Evolutionary conservation across 2,888 invertebrate species (phyloP).

Genomic region (Epinotia demarniana): DNA sequence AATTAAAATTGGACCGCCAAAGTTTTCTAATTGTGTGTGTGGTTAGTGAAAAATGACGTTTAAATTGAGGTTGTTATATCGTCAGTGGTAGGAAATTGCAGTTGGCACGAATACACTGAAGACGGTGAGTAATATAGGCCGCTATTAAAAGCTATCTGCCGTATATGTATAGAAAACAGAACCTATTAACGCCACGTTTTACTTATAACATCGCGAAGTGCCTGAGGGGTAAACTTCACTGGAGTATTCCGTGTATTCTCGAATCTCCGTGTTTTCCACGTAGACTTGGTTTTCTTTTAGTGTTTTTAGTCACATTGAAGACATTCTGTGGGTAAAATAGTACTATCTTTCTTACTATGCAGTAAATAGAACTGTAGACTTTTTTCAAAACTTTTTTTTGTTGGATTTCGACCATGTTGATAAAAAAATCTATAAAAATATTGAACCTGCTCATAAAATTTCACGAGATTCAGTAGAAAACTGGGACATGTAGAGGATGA

Average conservation of each 20-base stretch:
- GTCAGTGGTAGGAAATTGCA: constrained; percentile 34
- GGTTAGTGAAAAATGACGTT: constrained; percentile 36
- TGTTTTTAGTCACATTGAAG: too few relatives aligned
- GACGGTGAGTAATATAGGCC: constrained; percentile 31
- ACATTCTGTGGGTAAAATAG: too few relatives aligned
- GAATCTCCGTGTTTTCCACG: too few relatives aligned
- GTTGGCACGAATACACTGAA: constrained; percentile 29
- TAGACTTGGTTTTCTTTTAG: too few relatives aligned
- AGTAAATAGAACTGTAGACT: too few relatives aligned
- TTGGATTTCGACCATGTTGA: too few relatives aligned
- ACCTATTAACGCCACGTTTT: constrained; percentile 31
- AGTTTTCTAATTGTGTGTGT: constrained; percentile 33
- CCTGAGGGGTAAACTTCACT: not conserved
- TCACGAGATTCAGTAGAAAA: too few relatives aligned
- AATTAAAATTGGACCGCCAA: constrained; percentile 29
- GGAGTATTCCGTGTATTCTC: not conserved
- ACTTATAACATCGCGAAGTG: constrained; percentile 13
- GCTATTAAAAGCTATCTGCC: constrained; percentile 39
- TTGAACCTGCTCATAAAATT: too few relatives aligned
- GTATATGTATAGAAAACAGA: constrained; percentile 23
- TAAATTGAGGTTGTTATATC: constrained; percentile 39
- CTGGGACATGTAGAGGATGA: too few relatives aligned
- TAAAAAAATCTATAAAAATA: too few relatives aligned
- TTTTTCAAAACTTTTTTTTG: too few relatives aligned
- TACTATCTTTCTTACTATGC: too few relatives aligned